A percentile compares a stretch with the other conserved stretches of the same genome.
Evolutionary conservation across 37 sponge, comb jelly and placozoan species (phyloP).

Genomic region (Ianthella basta): DNA sequence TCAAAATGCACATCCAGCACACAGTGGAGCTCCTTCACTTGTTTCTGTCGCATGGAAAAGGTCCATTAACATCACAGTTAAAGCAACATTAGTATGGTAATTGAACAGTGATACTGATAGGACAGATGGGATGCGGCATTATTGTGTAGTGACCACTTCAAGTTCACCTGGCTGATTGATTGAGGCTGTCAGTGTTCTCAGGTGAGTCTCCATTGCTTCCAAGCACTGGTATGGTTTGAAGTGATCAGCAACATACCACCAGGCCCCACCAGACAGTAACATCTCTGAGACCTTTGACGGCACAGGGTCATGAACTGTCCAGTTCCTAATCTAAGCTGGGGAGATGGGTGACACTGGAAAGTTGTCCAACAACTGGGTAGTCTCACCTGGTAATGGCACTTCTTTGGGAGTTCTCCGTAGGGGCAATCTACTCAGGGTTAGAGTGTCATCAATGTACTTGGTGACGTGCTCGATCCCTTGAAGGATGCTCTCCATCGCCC

Average conservation of each 20-base stretch:
- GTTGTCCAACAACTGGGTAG: not conserved
- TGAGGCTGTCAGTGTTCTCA: too few relatives aligned
- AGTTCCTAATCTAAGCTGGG: not conserved
- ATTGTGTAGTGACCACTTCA: too few relatives aligned
- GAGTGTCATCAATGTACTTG: slow-evolving; percentile 44
- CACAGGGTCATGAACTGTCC: slow-evolving; percentile 28
- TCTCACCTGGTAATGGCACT: slow-evolving; percentile 16
- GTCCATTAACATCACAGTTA: too few relatives aligned
- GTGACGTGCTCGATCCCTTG: slow-evolving; percentile 35
- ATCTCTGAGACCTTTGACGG: not conserved
- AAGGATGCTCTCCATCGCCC: slow-evolving; percentile 35
- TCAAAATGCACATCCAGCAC: too few relatives aligned
- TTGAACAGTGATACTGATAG: too few relatives aligned
- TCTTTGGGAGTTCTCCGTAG: not conserved
- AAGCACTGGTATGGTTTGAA: not conserved
- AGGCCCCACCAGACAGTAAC: not conserved
- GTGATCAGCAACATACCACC: not conserved
- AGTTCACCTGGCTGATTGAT: too few relatives aligned
- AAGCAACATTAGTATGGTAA: too few relatives aligned
- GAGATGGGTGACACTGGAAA: not conserved
- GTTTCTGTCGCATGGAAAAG: too few relatives aligned
- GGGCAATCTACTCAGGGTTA: slow-evolving; percentile 32
- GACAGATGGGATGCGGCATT: too few relatives aligned
- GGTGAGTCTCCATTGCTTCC: too few relatives aligned
- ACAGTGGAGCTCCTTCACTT: too few relatives aligned